Base-by-base conservation (phyloP, 2,113 vertebrate genomes). In the Pomatorhinus ruficollis region DNA sequence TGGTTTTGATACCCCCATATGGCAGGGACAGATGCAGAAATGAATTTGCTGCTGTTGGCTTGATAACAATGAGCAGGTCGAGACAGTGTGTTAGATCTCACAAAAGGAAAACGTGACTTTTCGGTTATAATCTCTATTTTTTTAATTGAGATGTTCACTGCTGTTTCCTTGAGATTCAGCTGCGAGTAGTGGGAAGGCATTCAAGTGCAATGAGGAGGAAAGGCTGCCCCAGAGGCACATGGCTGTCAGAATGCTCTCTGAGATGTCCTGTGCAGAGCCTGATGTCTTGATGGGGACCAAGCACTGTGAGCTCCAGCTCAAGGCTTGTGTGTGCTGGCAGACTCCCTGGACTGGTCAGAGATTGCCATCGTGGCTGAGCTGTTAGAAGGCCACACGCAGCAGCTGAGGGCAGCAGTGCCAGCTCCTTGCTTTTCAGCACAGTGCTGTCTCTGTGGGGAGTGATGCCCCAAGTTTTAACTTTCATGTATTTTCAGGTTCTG, bases 51-150 rank as follows among this genome's bases (percentile, higher is more conserved):
- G 82, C 50, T 87, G 45, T 83, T 87, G 76, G 66, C 90, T 61
- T 64, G 54, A 75, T 69, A 86, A 95, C 78, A 94, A 94, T 65
- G 63, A 79, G 87, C 91, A 80, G 91, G 90, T 83, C 69, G 70
- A 59, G 91, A 37, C 47, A 35, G 31, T 13, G 2, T 35, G 44
- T 56, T 78, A 57, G 45, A 60, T 57, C 78, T 89, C 59, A 59
- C 35, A 66, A 42, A 83, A 93, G 45, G 45, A 91, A 89, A 93
- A 61, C 1, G 3, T 33, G 33, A 7, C 11, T 92, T 88, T 56
- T 66, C 1, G 7, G 64, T 85, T 40, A 79, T 35, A 37, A 61
- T 54, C 33, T 37, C 65, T 71, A 0, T 1, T 53, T 64, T 87
- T 87, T 64, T 23, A 68, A 65, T 72, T 72, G 50, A 76, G 54